A percentile compares a stretch with the other conserved stretches of the same genome.
Evolutionary conservation across 2,113 vertebrate genomes (phyloP).

Genomic region (Notothenia coriiceps): DNA sequence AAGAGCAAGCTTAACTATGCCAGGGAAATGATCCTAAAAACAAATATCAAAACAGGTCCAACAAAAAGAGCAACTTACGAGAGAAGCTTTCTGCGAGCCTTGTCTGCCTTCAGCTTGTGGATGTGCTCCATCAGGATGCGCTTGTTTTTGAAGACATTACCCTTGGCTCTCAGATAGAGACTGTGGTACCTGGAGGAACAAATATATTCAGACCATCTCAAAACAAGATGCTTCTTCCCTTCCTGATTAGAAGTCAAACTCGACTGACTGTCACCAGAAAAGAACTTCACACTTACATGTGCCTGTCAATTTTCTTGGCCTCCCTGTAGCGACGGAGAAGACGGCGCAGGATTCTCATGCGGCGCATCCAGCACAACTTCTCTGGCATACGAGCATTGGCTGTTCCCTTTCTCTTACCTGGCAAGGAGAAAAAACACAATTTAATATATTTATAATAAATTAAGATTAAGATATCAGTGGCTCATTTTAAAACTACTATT

Average conservation of each 20-base stretch:
- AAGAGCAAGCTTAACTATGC: not conserved
- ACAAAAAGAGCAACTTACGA: constrained; percentile 85
- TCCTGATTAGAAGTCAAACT: not conserved
- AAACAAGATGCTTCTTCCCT: not conserved
- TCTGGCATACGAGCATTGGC: constrained; percentile 97
- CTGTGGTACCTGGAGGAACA: constrained; percentile 91
- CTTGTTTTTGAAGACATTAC: constrained; percentile 98
- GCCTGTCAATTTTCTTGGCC: constrained; percentile 97
- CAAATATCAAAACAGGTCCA: not conserved
- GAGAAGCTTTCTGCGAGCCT: constrained; percentile 97
- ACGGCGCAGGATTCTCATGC: constrained; percentile 94
- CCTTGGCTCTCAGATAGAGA: constrained; percentile 95
- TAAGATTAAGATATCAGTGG: too few species aligned
- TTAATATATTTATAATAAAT: not conserved
- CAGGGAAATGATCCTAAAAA: not conserved
- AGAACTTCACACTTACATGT: constrained; percentile 87
- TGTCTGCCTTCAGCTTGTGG: constrained; percentile 97
- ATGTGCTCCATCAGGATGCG: constrained; percentile 98
- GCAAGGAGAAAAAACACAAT: not conserved
- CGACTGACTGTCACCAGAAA: not conserved
- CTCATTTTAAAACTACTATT: too few species aligned
- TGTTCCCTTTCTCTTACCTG: constrained; percentile 97
- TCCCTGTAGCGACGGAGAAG: constrained; percentile 95
- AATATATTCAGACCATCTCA: not conserved
- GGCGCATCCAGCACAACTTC: constrained; percentile 95